Evolutionary conservation across 1,140 invertebrate genomes (phyloP).

Genomic region (Drosophila sulfurigaster): DNA sequence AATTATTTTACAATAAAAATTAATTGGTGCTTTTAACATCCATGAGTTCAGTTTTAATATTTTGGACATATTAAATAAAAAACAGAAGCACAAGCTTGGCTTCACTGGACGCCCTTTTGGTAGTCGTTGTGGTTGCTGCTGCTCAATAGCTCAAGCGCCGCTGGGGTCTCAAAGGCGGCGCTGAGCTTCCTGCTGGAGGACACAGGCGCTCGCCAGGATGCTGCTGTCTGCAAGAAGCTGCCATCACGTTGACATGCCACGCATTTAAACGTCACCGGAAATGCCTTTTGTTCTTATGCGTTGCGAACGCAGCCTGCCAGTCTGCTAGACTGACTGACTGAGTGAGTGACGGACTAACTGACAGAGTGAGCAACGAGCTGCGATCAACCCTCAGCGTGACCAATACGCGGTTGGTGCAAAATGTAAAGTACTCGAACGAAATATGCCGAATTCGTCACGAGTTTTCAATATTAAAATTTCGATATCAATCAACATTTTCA

Average conservation of each 20-base stretch:
- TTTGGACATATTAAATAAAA: too few relatives aligned
- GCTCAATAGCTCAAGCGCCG: conserved; percentile 17
- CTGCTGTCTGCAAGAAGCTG: conserved; percentile 75
- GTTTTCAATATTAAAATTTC: conserved; percentile 20
- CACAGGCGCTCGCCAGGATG: conserved; percentile 64
- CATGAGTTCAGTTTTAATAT: conserved; percentile 26
- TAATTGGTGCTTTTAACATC: too few relatives aligned
- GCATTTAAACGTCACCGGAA: conserved; percentile 82
- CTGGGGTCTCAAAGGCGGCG: conserved; percentile 52
- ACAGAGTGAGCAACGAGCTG: conserved; percentile 9
- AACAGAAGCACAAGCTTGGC: conserved; percentile 15
- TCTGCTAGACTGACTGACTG: conserved; percentile 26
- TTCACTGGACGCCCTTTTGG: conserved; percentile 28
- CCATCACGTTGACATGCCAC: conserved; percentile 72
- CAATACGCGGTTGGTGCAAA: conserved; percentile 41
- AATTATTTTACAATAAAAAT: too few relatives aligned
- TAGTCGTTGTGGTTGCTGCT: conserved; percentile 13
- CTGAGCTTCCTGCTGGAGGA: conserved; percentile 48
- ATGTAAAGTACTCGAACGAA: conserved; percentile 48
- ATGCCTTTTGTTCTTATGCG: conserved; percentile 77
- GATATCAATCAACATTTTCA: conserved; percentile 69
- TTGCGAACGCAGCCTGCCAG: conserved; percentile 21
- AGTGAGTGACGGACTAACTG: conserved; percentile 15
- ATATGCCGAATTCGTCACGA: conserved; percentile 18
- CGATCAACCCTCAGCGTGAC: conserved; percentile 20